Evolutionary conservation across 2,113 vertebrate genomes (phyloP), one percentile per base, ranked within the genome.

Genomic region (Hydropotes inermis): DNA sequence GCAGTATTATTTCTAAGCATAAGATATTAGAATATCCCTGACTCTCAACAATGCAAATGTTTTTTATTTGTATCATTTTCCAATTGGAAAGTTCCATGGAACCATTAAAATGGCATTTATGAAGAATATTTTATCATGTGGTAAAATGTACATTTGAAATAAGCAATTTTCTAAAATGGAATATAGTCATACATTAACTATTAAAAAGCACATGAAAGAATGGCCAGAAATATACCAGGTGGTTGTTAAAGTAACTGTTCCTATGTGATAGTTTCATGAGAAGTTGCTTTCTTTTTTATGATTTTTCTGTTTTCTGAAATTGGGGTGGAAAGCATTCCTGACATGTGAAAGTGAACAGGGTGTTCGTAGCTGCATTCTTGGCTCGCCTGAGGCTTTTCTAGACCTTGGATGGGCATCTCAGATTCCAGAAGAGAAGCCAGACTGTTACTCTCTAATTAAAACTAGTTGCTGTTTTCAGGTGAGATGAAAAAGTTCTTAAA

Each of bases 131-230:
- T 70, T 5, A 79, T 81, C 27, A 79, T n/a, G 52, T 27, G 27
- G 43, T 86, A 82, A 95, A 58, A n/a, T 19, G n/a, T 16, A 36
- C 33, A 47, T 85, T 93, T 97, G 47, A 88, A 93, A 82, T 84
- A 58, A 64, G 15, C 28, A 54, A 1, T 87, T 74, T 67, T 89
- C 17, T 45, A 74, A 92, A 45, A 61, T 64, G 33, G 81, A 81
- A 54, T 5, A 52, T 64, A 83, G 27, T 33, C 52, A 93, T 6
- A 2, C 52, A 14, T 91, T 45, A 91, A 28, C 27, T 83, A 57
- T 33, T 90, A 33, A 16, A 81, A 87, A 90, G 39, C 64, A 25
- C 2, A 12, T 89, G 58, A 47, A 92, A 92, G 50, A 36, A 81
- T 43, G 5, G 67, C 84, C 25, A 94, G 78, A 81, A 81, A 55